Evolutionary conservation across 2,888 invertebrate species (phyloP).

Genomic region (Tetranychus piercei): DNA sequence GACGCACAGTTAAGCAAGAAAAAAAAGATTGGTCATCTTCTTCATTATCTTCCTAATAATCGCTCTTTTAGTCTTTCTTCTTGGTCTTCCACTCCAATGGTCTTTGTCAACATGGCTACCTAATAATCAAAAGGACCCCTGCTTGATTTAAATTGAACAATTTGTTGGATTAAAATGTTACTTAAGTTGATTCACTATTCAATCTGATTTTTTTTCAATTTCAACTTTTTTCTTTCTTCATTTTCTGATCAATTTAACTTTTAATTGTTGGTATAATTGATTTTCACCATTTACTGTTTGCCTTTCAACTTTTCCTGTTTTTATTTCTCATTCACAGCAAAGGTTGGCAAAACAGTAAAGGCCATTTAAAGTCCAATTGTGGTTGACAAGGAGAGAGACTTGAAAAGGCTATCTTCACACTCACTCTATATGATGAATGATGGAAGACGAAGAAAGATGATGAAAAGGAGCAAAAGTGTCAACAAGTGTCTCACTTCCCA

Average conservation of each 20-base stretch:
- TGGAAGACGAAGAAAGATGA: not conserved
- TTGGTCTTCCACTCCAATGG: not conserved
- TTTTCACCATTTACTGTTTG: no score
- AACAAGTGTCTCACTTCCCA: slow-evolving; percentile 1
- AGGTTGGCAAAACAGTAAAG: no score
- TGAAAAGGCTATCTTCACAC: not conserved
- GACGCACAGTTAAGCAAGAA: not conserved
- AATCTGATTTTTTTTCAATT: not conserved
- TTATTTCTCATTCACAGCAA: no score
- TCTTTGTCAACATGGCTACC: not conserved
- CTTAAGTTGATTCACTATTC: not conserved
- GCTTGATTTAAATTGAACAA: no score
- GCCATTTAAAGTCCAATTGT: no score
- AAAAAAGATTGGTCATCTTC: not conserved
- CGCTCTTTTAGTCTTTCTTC: not conserved
- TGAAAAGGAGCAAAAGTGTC: not conserved
- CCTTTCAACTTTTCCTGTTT: no score
- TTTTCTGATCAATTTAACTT: not conserved
- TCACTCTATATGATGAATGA: not conserved
- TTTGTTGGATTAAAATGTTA: not conserved
- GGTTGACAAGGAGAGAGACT: no score
- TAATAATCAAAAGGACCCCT: no score
- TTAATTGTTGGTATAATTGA: no score
- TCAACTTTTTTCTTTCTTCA: not conserved
- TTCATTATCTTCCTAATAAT: not conserved